A percentile compares a stretch with the other conserved stretches of the same genome.
phyloP scores from a whole-genome alignment of 2,113 vertebrate genomes.

The Psilopogon haemacephalus region DNA sequence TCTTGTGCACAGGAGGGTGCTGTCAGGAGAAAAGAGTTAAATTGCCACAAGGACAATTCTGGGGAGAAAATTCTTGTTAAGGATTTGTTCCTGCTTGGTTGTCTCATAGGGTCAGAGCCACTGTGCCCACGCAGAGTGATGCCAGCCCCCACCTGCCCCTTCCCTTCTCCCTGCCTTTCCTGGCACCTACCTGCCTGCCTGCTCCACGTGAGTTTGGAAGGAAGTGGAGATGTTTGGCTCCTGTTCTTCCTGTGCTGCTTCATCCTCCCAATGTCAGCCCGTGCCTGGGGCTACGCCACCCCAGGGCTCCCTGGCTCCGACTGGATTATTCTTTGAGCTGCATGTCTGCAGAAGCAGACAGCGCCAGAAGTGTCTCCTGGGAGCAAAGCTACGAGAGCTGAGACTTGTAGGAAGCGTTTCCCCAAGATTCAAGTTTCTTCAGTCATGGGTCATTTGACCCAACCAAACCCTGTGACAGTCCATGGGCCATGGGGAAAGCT shows the following conservation, averaged over 20 bases:
- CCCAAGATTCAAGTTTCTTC: slow-evolving; percentile 32
- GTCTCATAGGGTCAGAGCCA: background rate
- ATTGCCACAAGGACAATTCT: background rate
- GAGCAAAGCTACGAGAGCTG: background rate
- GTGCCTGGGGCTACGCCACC: background rate
- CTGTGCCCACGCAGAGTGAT: background rate
- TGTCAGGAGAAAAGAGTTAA: background rate
- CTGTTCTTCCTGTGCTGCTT: background rate
- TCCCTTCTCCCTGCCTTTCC: background rate
- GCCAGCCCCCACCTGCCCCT: background rate
- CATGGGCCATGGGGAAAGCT: background rate
- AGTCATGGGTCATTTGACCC: slow-evolving; percentile 33
- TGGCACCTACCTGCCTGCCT: accelerated
- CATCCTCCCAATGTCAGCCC: background rate
- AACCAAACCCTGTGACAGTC: background rate
- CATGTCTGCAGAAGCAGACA: background rate
- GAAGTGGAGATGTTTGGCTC: background rate
- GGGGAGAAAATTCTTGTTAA: background rate
- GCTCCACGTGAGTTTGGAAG: background rate
- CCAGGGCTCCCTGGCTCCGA: background rate
- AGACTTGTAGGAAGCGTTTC: slow-evolving; percentile 26
- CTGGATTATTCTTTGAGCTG: accelerated
- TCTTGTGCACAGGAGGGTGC: background rate
- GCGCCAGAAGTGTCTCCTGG: background rate
- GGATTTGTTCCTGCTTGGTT: background rate